Conservation (phyloP, 2,797 vertebrate genomes). For the Chanos chanos region DNA sequence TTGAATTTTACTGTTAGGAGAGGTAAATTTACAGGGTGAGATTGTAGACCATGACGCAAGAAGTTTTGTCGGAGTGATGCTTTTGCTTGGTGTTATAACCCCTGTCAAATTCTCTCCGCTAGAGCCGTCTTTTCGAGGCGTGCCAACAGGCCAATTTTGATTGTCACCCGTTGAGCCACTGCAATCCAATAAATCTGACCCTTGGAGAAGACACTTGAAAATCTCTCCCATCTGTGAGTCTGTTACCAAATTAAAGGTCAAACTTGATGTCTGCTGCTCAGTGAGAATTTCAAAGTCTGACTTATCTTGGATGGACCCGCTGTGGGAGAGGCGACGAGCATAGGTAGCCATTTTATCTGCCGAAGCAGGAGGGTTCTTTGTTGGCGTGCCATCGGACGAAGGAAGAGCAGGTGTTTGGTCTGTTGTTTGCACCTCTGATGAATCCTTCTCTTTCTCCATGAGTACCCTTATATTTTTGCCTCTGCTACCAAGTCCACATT, state of each 20-base stretch:
- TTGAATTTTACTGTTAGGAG: conserved; percentile 65
- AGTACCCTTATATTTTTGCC: conserved; percentile 74
- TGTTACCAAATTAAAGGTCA: conserved; percentile 92
- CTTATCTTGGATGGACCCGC: conserved; percentile 64
- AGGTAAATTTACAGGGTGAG: conserved; percentile 74
- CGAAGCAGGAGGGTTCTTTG: conserved; percentile 32
- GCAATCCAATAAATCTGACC: conserved; percentile 83
- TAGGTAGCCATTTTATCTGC: conserved; percentile 50
- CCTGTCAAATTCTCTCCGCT: conserved; percentile 58
- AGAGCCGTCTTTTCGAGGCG: conserved; percentile 64
- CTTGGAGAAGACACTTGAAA: conserved; percentile 93
- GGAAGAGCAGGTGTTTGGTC: conserved; percentile 6
- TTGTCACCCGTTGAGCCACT: conserved; percentile 54
- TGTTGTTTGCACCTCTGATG: background rate
- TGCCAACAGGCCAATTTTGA: conserved; percentile 62
- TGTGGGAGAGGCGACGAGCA: conserved; percentile 54
- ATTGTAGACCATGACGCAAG: conserved; percentile 71
- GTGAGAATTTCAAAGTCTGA: conserved; percentile 88
- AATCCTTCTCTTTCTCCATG: conserved; percentile 38
- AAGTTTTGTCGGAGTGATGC: conserved; percentile 68
- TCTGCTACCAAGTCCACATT: conserved; percentile 72
- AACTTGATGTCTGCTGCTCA: conserved; percentile 86
- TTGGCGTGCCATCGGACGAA: conserved; percentile 1
- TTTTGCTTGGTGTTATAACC: conserved; percentile 60
- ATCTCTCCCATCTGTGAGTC: conserved; percentile 98